A percentile compares a stretch with the other conserved stretches of the same genome.
phyloP scores from a whole-genome alignment of 1,140 invertebrate genomes.

The Lordiphosa clarofinis region DNA sequence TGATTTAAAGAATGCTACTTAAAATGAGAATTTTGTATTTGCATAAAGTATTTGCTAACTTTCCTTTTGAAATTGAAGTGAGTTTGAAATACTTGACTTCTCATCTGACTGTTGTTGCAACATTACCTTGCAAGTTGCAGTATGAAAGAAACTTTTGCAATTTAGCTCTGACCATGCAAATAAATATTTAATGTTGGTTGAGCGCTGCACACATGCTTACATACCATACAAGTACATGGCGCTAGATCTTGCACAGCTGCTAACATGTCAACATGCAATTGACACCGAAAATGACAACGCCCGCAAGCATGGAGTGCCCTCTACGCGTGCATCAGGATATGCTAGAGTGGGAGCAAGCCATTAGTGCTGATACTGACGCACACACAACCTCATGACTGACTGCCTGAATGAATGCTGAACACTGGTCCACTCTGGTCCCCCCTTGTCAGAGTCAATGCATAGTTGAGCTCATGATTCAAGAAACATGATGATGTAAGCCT shows the following conservation, averaged over 20 bases:
- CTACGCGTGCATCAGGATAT: conserved; percentile 9
- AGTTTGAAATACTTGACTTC: too few species aligned
- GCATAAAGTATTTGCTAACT: too few species aligned
- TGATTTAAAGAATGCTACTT: too few species aligned
- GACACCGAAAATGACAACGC: conserved; percentile 39
- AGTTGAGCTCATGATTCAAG: conserved; percentile 23
- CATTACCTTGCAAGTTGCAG: not conserved
- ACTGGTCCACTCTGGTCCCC: not conserved
- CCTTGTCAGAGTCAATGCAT: conserved; percentile 14
- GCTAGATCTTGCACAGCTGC: conserved; percentile 22
- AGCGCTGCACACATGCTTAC: conserved; percentile 1
- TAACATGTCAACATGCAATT: conserved; percentile 45
- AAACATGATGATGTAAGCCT: conserved; percentile 17
- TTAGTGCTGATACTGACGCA: conserved; percentile 16
- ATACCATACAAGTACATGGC: not conserved
- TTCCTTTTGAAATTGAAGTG: too few species aligned
- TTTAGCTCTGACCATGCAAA: not conserved
- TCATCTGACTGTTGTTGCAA: too few species aligned
- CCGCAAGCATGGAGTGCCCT: conserved; percentile 4
- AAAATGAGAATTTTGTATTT: too few species aligned
- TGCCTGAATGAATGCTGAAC: conserved; percentile 9
- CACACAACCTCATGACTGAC: not conserved
- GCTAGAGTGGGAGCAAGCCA: conserved; percentile 11
- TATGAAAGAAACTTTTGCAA: too few species aligned
- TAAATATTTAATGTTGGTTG: not conserved